Percentiles rank a stretch among this genome's conserved stretches.
Evolutionary conservation across 2,797 vertebrate genomes (phyloP).

Genomic region (Myotis pilosus): DNA sequence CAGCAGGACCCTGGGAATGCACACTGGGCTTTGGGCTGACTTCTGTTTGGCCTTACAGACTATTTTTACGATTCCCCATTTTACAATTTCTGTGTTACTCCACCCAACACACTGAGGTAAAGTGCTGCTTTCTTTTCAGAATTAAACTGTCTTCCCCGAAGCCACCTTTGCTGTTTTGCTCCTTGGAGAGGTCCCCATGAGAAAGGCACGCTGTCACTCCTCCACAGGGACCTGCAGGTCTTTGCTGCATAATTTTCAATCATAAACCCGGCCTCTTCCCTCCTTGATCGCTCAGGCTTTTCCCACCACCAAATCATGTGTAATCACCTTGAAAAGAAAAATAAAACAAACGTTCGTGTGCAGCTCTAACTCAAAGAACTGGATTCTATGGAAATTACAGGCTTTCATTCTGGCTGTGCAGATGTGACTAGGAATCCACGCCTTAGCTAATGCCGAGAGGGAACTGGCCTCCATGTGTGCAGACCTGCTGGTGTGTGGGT

Average conservation of each 20-base stretch:
- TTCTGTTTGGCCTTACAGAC: neutral
- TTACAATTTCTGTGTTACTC: neutral
- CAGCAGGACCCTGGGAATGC: neutral
- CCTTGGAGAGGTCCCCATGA: neutral
- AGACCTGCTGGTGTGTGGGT: slow-evolving; percentile 58
- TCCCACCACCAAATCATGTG: neutral
- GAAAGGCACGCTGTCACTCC: neutral
- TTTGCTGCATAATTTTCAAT: neutral
- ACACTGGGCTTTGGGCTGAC: neutral
- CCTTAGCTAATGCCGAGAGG: neutral
- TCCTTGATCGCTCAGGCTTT: neutral
- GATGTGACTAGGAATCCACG: neutral
- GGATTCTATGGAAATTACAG: slow-evolving; percentile 18
- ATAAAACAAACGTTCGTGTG: neutral
- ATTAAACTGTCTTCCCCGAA: neutral
- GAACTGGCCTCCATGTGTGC: neutral
- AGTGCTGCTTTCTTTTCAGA: neutral
- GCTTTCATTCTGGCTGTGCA: slow-evolving; percentile 33
- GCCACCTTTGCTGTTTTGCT: neutral
- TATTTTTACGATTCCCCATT: neutral
- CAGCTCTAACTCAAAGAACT: slow-evolving; percentile 25
- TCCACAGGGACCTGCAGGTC: neutral
- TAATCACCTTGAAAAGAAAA: slow-evolving; percentile 54
- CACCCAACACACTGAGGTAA: neutral
- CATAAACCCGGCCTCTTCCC: neutral